phyloP scores from a whole-genome alignment of 2,113 vertebrate species.

The Mormyrus lacerda region DNA sequence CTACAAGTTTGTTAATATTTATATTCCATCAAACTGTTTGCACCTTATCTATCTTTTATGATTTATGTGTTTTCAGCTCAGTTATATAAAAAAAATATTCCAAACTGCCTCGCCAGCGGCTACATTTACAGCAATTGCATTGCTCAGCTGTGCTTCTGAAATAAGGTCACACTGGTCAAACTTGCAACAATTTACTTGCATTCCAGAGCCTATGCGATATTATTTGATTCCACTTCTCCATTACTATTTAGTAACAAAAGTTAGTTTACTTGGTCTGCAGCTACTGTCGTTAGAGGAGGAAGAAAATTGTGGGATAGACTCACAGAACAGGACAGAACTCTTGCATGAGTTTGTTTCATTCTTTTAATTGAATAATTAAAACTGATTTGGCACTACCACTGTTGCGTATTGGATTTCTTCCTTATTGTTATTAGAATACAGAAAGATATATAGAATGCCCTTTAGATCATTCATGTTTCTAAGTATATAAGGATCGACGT shows the following conservation, averaged over 20 bases:
- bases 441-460: neutral
- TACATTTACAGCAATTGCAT: neutral
- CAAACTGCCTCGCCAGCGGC: neutral
- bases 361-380: neutral
- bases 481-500: neutral
- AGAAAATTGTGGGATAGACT: neutral
- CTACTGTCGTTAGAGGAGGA: neutral
- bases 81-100: neutral
- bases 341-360: neutral
- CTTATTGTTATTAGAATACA: neutral
- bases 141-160: neutral
- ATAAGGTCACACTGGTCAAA: neutral
- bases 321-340: neutral
- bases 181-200: neutral
- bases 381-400: neutral
- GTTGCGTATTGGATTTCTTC: neutral
- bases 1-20: neutral
- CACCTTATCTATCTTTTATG: neutral
- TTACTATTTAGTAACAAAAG: neutral
- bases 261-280: neutral
- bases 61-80: neutral
- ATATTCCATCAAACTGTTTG: neutral
- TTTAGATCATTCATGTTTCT: neutral
- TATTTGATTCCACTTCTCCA: neutral
- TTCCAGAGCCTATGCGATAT: neutral